These are phyloP conservation scores for Caerostris darwini DNA, from an alignment of 1,140 invertebrate genomes.

Conservation along the genomic window DNA sequence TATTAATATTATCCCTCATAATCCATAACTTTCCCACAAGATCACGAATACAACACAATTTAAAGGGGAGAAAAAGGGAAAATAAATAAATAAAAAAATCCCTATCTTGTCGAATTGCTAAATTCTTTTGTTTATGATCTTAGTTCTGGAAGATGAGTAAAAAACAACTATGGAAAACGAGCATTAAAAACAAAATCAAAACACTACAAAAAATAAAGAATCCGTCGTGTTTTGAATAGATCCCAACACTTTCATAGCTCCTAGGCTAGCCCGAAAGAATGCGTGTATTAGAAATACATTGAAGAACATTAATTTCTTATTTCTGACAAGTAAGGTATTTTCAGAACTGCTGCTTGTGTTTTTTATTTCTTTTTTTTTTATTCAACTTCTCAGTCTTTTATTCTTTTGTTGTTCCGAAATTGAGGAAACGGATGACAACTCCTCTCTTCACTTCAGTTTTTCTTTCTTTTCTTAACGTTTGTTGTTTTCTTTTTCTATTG, in stretches of 20 bases:
- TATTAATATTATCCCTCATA: background rate
- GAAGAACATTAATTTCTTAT: constrained; percentile 63
- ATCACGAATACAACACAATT: background rate
- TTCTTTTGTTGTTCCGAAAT: constrained; percentile 35
- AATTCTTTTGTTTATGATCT: constrained; percentile 28
- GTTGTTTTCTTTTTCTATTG: background rate
- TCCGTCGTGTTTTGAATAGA: background rate
- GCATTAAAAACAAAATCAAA: background rate
- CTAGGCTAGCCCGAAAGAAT: constrained; percentile 8
- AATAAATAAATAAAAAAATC: background rate
- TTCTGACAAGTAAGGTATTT: constrained; percentile 20
- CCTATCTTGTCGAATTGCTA: background rate
- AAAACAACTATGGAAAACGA: constrained; percentile 24
- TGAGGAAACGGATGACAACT: constrained; percentile 41
- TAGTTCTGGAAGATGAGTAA: background rate
- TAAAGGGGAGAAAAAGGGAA: background rate
- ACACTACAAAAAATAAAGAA: background rate
- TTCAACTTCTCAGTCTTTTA: background rate
- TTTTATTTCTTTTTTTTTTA: background rate
- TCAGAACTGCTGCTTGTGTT: background rate
- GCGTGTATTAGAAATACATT: constrained; percentile 51
- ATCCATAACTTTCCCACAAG: background rate
- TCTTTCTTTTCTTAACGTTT: constrained; percentile 1
- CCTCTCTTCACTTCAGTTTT: background rate
- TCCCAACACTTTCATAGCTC: constrained; percentile 30